Conservation (phyloP, 2,797 vertebrate genomes). For the Coregonus ussuriensis region DNA sequence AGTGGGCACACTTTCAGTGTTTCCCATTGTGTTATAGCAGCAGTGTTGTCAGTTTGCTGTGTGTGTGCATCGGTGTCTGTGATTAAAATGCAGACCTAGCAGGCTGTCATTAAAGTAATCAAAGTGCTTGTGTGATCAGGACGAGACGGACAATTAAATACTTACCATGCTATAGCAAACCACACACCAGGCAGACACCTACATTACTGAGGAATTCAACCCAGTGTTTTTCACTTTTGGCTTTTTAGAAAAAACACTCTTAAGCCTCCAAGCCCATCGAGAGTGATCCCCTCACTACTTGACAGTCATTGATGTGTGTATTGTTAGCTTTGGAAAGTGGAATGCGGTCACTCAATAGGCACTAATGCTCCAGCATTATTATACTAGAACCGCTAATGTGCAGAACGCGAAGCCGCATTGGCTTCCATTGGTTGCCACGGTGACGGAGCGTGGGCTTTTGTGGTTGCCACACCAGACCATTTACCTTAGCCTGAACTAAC, state of each 20-base stretch:
- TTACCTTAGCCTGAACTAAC: neutral
- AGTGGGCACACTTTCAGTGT: neutral
- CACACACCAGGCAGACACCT: conserved; percentile 33
- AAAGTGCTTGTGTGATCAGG: conserved; percentile 55
- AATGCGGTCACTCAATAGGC: conserved; percentile 9
- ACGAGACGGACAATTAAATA: conserved; percentile 42
- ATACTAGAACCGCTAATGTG: conserved; percentile 16
- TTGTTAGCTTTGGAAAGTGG: conserved; percentile 32
- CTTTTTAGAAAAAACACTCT: conserved; percentile 19
- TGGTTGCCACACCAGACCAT: neutral
- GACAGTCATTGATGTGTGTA: conserved; percentile 24
- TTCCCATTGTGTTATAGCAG: conserved; percentile 14
- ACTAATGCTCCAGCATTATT: conserved; percentile 20
- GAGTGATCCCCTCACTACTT: conserved; percentile 27
- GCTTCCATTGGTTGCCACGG: conserved; percentile 1
- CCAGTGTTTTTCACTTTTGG: conserved; percentile 21
- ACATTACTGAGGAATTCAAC: conserved; percentile 45
- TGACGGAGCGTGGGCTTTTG: neutral
- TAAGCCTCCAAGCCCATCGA: conserved; percentile 3
- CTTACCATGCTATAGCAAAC: conserved; percentile 41
- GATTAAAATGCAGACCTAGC: conserved; percentile 59
- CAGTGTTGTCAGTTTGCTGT: conserved; percentile 28
- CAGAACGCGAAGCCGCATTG: neutral
- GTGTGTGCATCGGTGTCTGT: conserved; percentile 49
- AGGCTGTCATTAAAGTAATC: conserved; percentile 63